Evolutionary conservation across 2,888 invertebrate species (phyloP), one percentile per base, ranked within the genome.

Genomic region (Polydrusus tereticollis): DNA sequence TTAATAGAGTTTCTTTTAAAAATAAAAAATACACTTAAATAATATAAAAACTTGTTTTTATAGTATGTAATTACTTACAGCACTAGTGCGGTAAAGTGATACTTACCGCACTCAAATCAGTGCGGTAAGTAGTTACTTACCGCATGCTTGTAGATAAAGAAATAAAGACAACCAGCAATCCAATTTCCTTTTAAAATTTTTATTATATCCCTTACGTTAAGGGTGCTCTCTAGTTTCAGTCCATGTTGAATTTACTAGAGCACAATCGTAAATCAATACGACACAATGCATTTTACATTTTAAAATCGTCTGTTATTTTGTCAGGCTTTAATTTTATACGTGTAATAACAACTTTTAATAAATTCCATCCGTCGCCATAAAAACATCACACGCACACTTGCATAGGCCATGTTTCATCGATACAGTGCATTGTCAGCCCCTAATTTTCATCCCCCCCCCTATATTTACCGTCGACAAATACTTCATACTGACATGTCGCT

Each of bases 311-410:
- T 29, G 14, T 16, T 52, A 52, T 52, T 52, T 26, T 29, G 52
- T 52, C 23, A 23, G 7, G 20, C n/a, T 33, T 50, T 16, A 26
- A 50, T 38, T 41, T 29, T 26, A 55, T 45, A 58, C 45, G 36
- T 36, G 50, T 69, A 43, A 41, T 69, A 69, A 55, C 52, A 55
- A 65, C 59, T 58, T 72, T 80, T 80, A 80, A 82, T 81, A 83
- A 82, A 83, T 83, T 83, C 81, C 81, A 83, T 83, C 82, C 82
- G 81, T 78, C 81, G 80, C 82, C 81, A 83, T 83, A 85, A 85
- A 85, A 85, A 83, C 83, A 83, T 85, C 85, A 84, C 79, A 80
- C 81, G 81, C 85, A 85, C 85, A 85, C 85, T 85, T 85, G 85
- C 83, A 71, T 57, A 63, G 76, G 80, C 78, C 77, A 84, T 84